Evolutionary conservation across 2,888 invertebrate genomes (phyloP).

Genomic region (Megaustenia siamemsis): DNA sequence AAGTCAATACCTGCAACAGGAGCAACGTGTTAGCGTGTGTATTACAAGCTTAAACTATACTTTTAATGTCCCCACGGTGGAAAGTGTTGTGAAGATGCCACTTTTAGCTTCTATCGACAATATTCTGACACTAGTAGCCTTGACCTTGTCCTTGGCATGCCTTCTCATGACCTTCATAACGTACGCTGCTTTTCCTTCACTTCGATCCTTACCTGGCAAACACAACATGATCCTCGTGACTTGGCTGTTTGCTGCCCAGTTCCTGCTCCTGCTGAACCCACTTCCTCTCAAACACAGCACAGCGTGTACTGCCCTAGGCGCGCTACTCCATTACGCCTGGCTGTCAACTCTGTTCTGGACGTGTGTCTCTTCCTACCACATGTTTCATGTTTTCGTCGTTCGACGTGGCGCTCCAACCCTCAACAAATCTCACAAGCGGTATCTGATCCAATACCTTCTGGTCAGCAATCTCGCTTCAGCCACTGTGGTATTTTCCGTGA

Average conservation of each 20-base stretch:
- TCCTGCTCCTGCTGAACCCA: slow-evolving; percentile 54
- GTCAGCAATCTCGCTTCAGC: slow-evolving; percentile 31
- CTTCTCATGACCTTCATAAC: slow-evolving; percentile 58
- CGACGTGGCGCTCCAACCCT: slow-evolving; percentile 20
- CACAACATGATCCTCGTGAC: slow-evolving; percentile 61
- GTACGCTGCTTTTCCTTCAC: slow-evolving; percentile 55
- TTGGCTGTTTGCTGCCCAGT: slow-evolving; percentile 58
- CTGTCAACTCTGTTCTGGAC: slow-evolving; percentile 59
- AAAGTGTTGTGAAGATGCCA: neutral
- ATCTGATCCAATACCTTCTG: slow-evolving; percentile 43
- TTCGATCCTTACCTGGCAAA: slow-evolving; percentile 62
- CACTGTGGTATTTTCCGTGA: slow-evolving; percentile 38
- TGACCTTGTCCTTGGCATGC: slow-evolving; percentile 54
- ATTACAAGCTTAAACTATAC: neutral
- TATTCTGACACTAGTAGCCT: slow-evolving; percentile 50
- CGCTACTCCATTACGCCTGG: slow-evolving; percentile 62
- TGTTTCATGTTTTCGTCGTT: slow-evolving; percentile 60
- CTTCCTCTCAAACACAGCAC: slow-evolving; percentile 30
- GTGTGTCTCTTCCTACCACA: slow-evolving; percentile 62
- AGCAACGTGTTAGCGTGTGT: neutral
- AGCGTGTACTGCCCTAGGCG: slow-evolving; percentile 58
- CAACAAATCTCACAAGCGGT: slow-evolving; percentile 26
- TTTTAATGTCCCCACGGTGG: too few relatives aligned
- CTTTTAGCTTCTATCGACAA: neutral
- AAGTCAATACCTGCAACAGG: neutral